Evolutionary conservation across 2,113 vertebrate species (phyloP), one percentile per base, ranked within the genome.

Genomic region (Rostratula benghalensis): DNA sequence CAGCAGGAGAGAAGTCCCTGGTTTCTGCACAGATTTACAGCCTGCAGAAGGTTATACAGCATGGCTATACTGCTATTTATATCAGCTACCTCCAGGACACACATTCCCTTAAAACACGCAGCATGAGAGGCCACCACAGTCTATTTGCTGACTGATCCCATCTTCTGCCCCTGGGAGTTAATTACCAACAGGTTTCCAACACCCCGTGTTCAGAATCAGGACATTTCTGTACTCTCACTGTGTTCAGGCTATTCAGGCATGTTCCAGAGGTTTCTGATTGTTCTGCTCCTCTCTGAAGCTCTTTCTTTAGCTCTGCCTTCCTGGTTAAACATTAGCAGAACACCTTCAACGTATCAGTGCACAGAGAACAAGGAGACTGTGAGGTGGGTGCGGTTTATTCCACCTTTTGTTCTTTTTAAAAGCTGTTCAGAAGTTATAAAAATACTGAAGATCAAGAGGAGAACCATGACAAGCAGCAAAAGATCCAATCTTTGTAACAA

Each of bases 241-340:
- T 28, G 20, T 21, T 70, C 73, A 77, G 68, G 80, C 48, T 57
- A 61, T 65, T 91, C 70, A 33, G 57, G 56, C 53, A 56, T 17
- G 23, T 9, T 93, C 78, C 90, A 75, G 74, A 28, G 51, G 46
- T 31, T 89, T 87, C 65, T 94, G 74, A 65, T 82, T 78, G 27
- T 39, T 93, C 87, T 75, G n/a, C 51, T 87, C 33, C 45, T 37
- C 87, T 77, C 84, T 70, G 48, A 91, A 94, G 81, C 30, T 83
- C 83, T 80, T 77, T 77, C 74, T 75, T 75, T 51, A 93, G 84
- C 70, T 51, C 63, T 84, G 77, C 28, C 43, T 94, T 79, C 53
- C 10, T 7, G 43, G 95, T 91, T 87, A 93, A 97, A 91, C 39
- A 90, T 91, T 79, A 95, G 35, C 56, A 68, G 78, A 91, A 68